Evolutionary conservation across 1,140 invertebrate genomes (phyloP).

Genomic region (Brachionus koreanus): DNA sequence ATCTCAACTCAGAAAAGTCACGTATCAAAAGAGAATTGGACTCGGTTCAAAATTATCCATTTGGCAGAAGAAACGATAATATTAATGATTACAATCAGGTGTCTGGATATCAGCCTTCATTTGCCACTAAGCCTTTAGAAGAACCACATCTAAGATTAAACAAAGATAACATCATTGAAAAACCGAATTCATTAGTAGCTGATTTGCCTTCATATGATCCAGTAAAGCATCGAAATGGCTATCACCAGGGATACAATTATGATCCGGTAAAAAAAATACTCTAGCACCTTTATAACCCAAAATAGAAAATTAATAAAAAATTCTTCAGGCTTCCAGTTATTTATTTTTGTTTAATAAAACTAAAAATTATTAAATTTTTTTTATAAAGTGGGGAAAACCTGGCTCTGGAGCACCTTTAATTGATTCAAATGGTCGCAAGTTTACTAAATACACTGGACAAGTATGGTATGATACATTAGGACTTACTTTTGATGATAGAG

Average conservation of each 20-base stretch:
- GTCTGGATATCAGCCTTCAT: slow-evolving; percentile 31
- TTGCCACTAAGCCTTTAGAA: neutral
- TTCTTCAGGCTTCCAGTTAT: neutral
- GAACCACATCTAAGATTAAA: slow-evolving; percentile 28
- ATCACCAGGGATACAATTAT: slow-evolving; percentile 43
- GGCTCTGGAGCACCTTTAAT: slow-evolving; percentile 36
- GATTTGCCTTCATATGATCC: slow-evolving; percentile 37
- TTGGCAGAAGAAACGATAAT: neutral
- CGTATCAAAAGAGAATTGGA: slow-evolving; percentile 28
- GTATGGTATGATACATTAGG: slow-evolving; percentile 25
- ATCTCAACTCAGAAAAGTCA: neutral
- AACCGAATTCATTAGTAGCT: slow-evolving; percentile 37
- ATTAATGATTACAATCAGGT: neutral
- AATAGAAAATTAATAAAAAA: neutral
- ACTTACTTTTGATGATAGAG: neutral
- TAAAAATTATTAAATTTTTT: neutral
- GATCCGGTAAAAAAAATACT: neutral
- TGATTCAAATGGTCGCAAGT: slow-evolving; percentile 32
- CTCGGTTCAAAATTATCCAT: neutral
- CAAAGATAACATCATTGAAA: slow-evolving; percentile 44
- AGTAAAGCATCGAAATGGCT: slow-evolving; percentile 29
- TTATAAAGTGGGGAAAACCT: slow-evolving; percentile 40
- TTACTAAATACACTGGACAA: slow-evolving; percentile 40
- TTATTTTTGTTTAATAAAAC: neutral
- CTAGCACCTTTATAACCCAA: neutral